Conservation (phyloP, 2,888 invertebrate species). For the Oasisia sp. region DNA sequence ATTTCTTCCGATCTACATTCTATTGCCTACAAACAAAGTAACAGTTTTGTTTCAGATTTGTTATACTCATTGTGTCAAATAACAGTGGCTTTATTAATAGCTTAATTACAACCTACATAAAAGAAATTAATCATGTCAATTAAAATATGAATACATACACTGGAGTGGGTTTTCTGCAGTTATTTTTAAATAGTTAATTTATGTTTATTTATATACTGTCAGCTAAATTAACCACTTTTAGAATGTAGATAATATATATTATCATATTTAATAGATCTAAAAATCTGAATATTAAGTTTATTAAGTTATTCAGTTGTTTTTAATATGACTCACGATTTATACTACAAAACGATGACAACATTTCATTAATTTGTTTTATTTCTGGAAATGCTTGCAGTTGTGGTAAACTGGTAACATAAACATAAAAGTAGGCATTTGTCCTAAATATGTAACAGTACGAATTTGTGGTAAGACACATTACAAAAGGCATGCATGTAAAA, state of each 20-base stretch:
- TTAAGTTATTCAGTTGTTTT: too few relatives aligned
- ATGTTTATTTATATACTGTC: too few relatives aligned
- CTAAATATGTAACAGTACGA: neutral
- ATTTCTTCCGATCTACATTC: constrained; percentile 40
- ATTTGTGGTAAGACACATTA: neutral
- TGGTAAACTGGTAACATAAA: neutral
- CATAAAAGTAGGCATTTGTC: neutral
- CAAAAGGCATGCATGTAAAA: neutral
- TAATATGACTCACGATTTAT: too few relatives aligned
- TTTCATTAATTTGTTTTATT: neutral
- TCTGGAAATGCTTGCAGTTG: neutral
- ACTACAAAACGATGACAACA: too few relatives aligned
- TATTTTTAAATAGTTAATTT: too few relatives aligned
- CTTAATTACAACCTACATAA: neutral
- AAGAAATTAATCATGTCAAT: neutral
- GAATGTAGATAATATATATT: too few relatives aligned
- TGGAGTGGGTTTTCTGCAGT: too few relatives aligned
- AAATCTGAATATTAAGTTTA: too few relatives aligned
- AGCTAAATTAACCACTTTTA: too few relatives aligned
- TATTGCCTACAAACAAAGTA: constrained; percentile 43
- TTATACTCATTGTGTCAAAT: neutral
- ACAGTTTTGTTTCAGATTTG: neutral
- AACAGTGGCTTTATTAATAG: neutral
- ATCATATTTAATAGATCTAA: too few relatives aligned
- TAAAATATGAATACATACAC: neutral